These are phyloP conservation scores for Eciton burchellii DNA, from an alignment of 1,140 invertebrate genomes.

Conservation along the genomic window DNA sequence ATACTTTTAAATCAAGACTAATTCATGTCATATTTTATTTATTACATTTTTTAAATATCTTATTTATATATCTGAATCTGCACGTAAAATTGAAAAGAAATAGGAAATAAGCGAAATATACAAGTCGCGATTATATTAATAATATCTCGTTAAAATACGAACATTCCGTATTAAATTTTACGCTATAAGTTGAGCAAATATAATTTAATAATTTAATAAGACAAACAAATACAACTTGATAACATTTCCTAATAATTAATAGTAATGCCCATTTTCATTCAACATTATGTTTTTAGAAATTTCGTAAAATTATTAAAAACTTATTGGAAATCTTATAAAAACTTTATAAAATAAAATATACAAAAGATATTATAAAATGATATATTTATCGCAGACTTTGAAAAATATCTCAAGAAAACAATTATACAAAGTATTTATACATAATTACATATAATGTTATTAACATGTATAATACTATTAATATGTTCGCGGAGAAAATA, in stretches of 20 bases:
- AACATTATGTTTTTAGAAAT: not conserved
- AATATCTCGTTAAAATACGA: slow-evolving; percentile 12
- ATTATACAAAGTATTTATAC: not conserved
- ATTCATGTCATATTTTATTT: not conserved
- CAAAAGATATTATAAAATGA: not conserved
- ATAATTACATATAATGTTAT: no score
- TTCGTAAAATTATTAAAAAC: slow-evolving; percentile 12
- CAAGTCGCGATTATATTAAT: slow-evolving; percentile 25
- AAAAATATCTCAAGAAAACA: not conserved
- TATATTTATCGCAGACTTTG: not conserved
- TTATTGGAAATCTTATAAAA: no score
- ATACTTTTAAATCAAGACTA: not conserved
- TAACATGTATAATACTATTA: not conserved
- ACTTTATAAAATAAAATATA: no score
- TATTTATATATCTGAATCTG: no score
- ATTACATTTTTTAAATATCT: not conserved
- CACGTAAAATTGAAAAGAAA: not conserved
- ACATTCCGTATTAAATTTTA: not conserved
- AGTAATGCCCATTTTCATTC: not conserved
- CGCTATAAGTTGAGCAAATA: slow-evolving; percentile 21
- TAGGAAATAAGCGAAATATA: not conserved
- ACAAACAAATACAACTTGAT: no score
- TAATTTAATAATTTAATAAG: slow-evolving; percentile 37
- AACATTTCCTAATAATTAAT: slow-evolving; percentile 16
- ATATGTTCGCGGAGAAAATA: not conserved